Base-by-base conservation (phyloP, 2,888 invertebrate species). In the Apodemia mormo region DNA sequence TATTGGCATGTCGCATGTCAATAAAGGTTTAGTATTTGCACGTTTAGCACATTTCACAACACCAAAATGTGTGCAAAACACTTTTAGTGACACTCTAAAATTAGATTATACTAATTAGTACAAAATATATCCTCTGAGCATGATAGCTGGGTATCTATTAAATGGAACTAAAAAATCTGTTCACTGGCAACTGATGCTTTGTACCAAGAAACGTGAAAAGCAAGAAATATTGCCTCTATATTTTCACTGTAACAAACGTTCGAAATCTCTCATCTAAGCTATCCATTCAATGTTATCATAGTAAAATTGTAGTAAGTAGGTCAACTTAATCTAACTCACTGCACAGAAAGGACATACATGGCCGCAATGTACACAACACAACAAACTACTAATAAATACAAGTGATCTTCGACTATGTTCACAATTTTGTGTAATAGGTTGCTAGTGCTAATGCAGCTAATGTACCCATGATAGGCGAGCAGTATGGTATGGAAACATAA, bases 1-100 rank as follows among this genome's bases (percentile, higher is more conserved):
- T 52, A 52, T 52, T 87, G 90, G 87, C 85, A 90, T 89, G 89
- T 84, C 83, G 92, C 92, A 92, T 92, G 91, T 81, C 80, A 76
- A 70, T 74, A 82, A 76, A 80, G 81, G 80, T 88, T 90, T 90
- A 84, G 80, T 77, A 81, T 78, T 85, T 71, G 72, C 73, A 71
- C 69, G 70, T 84, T 87, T 83, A 61, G 7, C 61, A 61, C 14
- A 87, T 83, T 91, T 92, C 91, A 92, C 91, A 91, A 83, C 14
- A 52, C 10, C 49, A 79, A 83, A 83, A 79, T 80, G 78, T 81
- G 79, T 69, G 80, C 65, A 33, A 14, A 61, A 33, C 33, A 61
- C 33, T 30, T 30, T 22, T 29, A 56, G 9, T 5, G 29, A 10
- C 10, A 58, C 30, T 56, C 9, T 30, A 40, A 33, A 10, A 61